A percentile compares a stretch with the other conserved stretches of the same genome.
These are phyloP conservation scores for Leptosomus discolor DNA, from an alignment of 2,113 vertebrate genomes.

Conservation along the genomic window DNA sequence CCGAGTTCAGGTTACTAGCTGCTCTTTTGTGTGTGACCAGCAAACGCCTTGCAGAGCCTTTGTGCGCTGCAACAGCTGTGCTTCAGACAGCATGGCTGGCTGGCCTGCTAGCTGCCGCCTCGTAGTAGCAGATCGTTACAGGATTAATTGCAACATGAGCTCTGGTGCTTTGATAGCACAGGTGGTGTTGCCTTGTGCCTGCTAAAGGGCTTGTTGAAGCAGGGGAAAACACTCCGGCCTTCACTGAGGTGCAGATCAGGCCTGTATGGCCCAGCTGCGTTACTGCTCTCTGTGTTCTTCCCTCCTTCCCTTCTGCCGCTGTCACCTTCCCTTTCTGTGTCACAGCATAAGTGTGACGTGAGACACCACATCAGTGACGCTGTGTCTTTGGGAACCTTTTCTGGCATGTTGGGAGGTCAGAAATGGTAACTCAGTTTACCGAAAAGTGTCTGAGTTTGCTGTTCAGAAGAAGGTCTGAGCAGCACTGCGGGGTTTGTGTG, in stretches of 20 bases:
- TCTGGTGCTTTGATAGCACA: not conserved
- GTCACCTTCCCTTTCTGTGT: not conserved
- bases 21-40: not conserved
- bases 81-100: not conserved
- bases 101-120: not conserved
- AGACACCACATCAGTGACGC: accelerated
- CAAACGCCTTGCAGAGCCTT: not conserved
- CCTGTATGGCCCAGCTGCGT: not conserved
- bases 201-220: not conserved
- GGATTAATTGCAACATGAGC: not conserved
- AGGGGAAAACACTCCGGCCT: not conserved
- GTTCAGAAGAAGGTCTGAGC: not conserved
- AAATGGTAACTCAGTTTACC: not conserved
- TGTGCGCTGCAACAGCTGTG: not conserved
- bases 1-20: not conserved
- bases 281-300: not conserved
- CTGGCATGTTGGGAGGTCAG: not conserved
- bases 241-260: not conserved
- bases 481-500: too few relatives aligned
- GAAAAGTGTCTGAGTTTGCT: not conserved
- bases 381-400: not conserved
- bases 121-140: not conserved
- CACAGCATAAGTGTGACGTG: accelerated
- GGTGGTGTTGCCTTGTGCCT: not conserved
- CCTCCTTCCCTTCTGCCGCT: not conserved